These are phyloP conservation scores for Uromys caudimaculatus DNA, from an alignment of 2,797 vertebrate genomes.

Conservation along the genomic window DNA sequence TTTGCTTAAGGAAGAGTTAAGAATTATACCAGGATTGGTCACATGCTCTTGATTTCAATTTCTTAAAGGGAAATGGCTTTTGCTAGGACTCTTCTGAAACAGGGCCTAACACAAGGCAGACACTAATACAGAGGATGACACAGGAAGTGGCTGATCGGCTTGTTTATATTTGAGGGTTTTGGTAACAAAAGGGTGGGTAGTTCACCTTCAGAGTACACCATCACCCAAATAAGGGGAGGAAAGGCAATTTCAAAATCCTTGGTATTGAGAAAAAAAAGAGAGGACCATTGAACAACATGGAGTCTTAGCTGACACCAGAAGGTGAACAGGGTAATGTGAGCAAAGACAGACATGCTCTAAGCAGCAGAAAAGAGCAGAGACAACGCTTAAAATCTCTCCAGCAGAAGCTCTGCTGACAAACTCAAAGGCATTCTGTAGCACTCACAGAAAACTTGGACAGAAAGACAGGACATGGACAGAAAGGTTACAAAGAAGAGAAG, in stretches of 20 bases:
- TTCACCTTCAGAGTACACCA: not conserved
- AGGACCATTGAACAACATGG: not conserved
- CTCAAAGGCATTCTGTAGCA: not conserved
- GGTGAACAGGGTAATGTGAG: not conserved
- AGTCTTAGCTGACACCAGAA: not conserved
- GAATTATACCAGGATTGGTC: conserved; percentile 32
- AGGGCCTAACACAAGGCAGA: not conserved
- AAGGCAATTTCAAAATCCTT: not conserved
- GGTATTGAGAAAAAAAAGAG: not conserved
- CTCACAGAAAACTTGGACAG: not conserved
- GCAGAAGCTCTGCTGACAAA: not conserved
- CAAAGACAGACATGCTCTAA: not conserved
- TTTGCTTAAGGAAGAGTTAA: not conserved
- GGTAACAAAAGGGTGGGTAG: not conserved
- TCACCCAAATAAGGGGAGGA: not conserved
- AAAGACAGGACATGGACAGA: not conserved
- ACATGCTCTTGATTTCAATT: conserved; percentile 19
- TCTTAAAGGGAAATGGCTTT: not conserved
- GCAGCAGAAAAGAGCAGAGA: not conserved
- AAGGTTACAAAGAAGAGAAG: not conserved
- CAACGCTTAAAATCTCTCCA: not conserved
- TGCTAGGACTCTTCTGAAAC: not conserved
- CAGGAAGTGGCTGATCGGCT: not conserved
- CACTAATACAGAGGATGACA: not conserved
- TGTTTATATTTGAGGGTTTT: not conserved